Base-by-base conservation (phyloP, 2,888 invertebrate species). In the Trissoscelio sp. region DNA sequence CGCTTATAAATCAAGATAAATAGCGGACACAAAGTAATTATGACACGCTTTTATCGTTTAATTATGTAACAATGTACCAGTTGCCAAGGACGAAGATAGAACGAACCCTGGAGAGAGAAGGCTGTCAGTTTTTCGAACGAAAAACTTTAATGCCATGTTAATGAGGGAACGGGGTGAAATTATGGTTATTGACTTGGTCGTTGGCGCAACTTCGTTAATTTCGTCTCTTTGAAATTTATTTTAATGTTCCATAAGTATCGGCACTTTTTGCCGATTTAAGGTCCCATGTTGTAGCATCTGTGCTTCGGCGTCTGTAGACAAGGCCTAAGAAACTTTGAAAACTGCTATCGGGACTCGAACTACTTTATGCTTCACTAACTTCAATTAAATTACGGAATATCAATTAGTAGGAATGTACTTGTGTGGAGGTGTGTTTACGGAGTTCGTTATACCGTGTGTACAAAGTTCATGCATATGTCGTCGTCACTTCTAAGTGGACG, bases 281-380 rank as follows among this genome's bases (percentile, higher is more conserved):
- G 31, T 55, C 57, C n/a, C 64, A 11, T 70, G 74, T 64, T 42
- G 64, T 34, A 80, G 69, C 79, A 74, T 64, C 79, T 79, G 79
- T 39, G 79, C 70, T 31, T 60, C 24, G 37, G 28, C 20, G 53
- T 37, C 28, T 46, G 5, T 46, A 70, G 69, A 74, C 64, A 64
- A 80, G 69, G 74, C 69, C 69, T 70, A 74, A 69, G 74, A 70
- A 80, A 80, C 48, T 80, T 80, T 57, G 62, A 70, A 74, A 70
- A 74, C 57, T 70, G 57, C 48, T 67, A 79, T 64, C 51, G 51
- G 22, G 24, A 69, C 44, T 67, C 39, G 42, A 79, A 57, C 62
- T 79, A 69, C 70, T 64, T 80, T 74, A 42, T 55, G 74, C 69
- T 73, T 34, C 37, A 60, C 79, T 79, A 73, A 79, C 51, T 79